Evolutionary conservation across 2,888 invertebrate genomes (phyloP).

Genomic region (Stegophylla sp.): DNA sequence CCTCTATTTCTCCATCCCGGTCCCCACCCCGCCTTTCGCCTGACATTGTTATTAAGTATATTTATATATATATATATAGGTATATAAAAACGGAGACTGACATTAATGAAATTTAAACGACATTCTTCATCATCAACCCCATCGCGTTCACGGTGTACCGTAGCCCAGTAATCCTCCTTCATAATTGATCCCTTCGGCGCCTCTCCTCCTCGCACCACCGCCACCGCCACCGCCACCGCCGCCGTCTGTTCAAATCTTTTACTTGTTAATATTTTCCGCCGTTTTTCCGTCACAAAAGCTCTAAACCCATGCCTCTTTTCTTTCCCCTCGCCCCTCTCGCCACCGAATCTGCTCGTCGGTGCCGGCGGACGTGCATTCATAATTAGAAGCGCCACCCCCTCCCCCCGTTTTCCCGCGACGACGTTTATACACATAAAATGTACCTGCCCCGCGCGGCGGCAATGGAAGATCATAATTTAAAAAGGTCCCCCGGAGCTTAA

Average conservation of each 20-base stretch:
- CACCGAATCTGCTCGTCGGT: background rate
- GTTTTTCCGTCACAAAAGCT: slow-evolving; percentile 61
- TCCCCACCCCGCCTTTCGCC: background rate
- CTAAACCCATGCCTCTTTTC: slow-evolving; percentile 54
- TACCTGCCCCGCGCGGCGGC: slow-evolving; percentile 7
- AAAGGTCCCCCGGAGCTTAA: slow-evolving; percentile 55
- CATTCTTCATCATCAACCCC: slow-evolving; percentile 59
- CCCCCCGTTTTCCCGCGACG: too few species aligned
- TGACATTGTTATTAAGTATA: slow-evolving; percentile 15
- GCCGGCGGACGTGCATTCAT: slow-evolving; percentile 50
- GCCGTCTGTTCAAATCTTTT: slow-evolving; percentile 51
- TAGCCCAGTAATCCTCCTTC: slow-evolving; percentile 55
- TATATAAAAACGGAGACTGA: slow-evolving; percentile 44
- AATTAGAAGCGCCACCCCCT: slow-evolving; percentile 43
- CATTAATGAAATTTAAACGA: slow-evolving; percentile 59
- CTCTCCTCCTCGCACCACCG: background rate
- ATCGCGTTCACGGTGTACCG: slow-evolving; percentile 46
- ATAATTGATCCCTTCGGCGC: slow-evolving; percentile 58
- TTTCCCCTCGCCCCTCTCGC: background rate
- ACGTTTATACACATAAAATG: background rate
- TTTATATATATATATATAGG: background rate
- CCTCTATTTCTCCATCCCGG: background rate
- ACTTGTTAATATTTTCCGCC: slow-evolving; percentile 61
- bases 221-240: background rate
- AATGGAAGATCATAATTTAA: slow-evolving; percentile 56